These are phyloP conservation scores for Conus ventricosus DNA, from an alignment of 1,140 invertebrate genomes.

Conservation along the genomic window DNA sequence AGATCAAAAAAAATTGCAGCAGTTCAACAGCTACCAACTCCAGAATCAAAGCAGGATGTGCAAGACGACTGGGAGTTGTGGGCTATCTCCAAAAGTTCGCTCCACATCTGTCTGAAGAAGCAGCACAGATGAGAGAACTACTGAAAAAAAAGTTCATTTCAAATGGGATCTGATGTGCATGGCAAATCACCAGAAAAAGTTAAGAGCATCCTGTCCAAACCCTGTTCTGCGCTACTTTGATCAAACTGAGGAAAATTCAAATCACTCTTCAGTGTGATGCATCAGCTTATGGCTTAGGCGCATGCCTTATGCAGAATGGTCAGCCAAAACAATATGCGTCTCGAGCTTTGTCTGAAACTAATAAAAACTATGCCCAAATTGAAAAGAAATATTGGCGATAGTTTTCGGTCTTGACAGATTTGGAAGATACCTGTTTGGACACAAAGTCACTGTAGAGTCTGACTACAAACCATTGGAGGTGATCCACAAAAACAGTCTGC, in stretches of 20 bases:
- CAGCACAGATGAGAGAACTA: slow-evolving; percentile 46
- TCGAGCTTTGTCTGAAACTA: slow-evolving; percentile 63
- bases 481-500: slow-evolving; percentile 47
- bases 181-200: slow-evolving; percentile 9
- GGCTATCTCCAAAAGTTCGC: slow-evolving; percentile 69
- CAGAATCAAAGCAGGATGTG: slow-evolving; percentile 8
- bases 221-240: neutral
- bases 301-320: slow-evolving; percentile 12
- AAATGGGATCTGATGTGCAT: slow-evolving; percentile 33
- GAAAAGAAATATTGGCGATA: slow-evolving; percentile 74
- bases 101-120: slow-evolving; percentile 69
- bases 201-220: neutral
- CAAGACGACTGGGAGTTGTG: slow-evolving; percentile 61
- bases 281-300: neutral
- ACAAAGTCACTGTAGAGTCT: slow-evolving; percentile 40
- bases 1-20: too few relatives aligned
- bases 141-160: slow-evolving; percentile 39
- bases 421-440: slow-evolving; percentile 72
- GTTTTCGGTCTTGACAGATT: slow-evolving; percentile 69
- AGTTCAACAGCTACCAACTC: too few relatives aligned
- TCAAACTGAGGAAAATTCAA: neutral
- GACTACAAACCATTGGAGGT: slow-evolving; percentile 50
- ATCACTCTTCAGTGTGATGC: slow-evolving; percentile 15
- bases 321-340: slow-evolving; percentile 70
- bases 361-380: slow-evolving; percentile 73